These are phyloP conservation scores for Spisula solida DNA, from an alignment of 2,888 invertebrate species.

Conservation along the genomic window DNA sequence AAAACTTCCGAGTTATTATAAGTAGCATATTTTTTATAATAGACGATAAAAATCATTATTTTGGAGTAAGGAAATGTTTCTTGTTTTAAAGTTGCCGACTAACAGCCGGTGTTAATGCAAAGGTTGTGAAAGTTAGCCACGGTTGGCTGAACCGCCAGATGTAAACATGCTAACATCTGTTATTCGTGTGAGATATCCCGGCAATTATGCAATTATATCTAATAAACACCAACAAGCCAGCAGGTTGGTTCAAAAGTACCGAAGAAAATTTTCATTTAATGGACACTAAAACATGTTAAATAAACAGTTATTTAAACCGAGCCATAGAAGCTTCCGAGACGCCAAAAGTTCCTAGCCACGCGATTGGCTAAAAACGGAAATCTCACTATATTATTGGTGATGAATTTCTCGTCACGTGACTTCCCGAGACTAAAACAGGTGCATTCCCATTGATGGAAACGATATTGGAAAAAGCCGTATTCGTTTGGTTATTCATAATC, in stretches of 20 bases:
- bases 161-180: constrained; percentile 57
- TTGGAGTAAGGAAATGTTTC: constrained; percentile 25
- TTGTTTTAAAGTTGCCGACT: neutral
- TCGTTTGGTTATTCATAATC: constrained; percentile 70
- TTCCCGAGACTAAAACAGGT: constrained; percentile 74
- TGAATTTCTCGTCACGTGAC: constrained; percentile 71
- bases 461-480: constrained; percentile 73
- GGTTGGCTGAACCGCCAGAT: constrained; percentile 52
- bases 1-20: neutral
- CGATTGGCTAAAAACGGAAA: constrained; percentile 44
- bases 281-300: constrained; percentile 42
- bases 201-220: constrained; percentile 67
- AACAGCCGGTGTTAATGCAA: constrained; percentile 41
- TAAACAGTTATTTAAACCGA: constrained; percentile 45
- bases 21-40: neutral
- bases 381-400: constrained; percentile 61
- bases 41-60: neutral
- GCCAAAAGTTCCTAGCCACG: neutral
- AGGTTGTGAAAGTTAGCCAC: constrained; percentile 46
- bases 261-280: constrained; percentile 24
- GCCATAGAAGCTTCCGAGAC: neutral
- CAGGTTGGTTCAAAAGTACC: constrained; percentile 47
- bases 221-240: constrained; percentile 55
- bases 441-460: constrained; percentile 73
- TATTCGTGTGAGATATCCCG: constrained; percentile 48